Evolutionary conservation across 2,113 vertebrate species (phyloP).

Genomic region (Lophochroa leadbeateri): DNA sequence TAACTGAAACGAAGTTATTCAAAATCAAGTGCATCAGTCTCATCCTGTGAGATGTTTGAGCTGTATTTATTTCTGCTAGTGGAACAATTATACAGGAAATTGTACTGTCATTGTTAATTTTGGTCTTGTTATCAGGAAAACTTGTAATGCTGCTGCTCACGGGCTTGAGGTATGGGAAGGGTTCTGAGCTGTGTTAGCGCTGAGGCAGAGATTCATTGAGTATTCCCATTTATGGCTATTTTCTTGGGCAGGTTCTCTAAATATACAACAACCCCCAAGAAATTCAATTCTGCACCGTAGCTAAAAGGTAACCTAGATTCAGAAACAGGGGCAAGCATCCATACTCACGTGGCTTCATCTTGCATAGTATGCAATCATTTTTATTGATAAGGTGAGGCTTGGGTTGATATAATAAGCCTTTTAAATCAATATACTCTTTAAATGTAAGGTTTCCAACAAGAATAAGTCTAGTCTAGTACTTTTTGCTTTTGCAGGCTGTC

Average conservation of each 20-base stretch:
- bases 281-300: background rate
- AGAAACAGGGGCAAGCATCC: background rate
- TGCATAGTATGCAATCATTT: background rate
- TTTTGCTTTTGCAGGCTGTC: background rate
- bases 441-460: background rate
- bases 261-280: background rate
- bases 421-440: background rate
- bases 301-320: background rate
- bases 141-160: background rate
- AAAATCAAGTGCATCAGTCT: background rate
- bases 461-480: background rate
- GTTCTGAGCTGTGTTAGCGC: background rate
- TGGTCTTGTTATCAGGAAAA: background rate
- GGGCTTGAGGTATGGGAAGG: background rate
- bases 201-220: background rate
- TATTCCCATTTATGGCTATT: background rate
- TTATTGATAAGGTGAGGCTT: background rate
- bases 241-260: background rate
- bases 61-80: slow-evolving; percentile 14
- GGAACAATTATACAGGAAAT: slow-evolving; percentile 2
- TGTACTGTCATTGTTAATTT: background rate
- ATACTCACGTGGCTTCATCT: accelerated
- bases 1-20: background rate
- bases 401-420: background rate
- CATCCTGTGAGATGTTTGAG: background rate